Evolutionary conservation across 2,888 invertebrate genomes (phyloP).

Genomic region (Drosophila paranaensis): DNA sequence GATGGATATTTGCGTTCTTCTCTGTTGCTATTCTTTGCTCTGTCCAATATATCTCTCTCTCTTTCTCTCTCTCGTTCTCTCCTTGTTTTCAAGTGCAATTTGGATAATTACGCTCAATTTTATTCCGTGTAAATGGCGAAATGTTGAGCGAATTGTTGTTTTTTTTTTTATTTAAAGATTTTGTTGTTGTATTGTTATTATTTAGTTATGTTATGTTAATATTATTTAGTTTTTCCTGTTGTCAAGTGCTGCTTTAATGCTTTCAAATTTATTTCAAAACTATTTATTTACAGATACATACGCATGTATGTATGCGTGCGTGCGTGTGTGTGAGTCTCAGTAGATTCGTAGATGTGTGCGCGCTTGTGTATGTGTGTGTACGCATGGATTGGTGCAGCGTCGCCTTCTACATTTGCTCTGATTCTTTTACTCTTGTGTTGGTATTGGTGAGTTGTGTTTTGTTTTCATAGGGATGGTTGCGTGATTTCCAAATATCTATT

Average conservation of each 20-base stretch:
- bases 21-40: conserved; percentile 5
- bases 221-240: conserved; percentile 15
- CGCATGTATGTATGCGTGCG: conserved; percentile 7
- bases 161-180: neutral
- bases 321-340: neutral
- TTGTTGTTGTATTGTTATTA: conserved; percentile 13
- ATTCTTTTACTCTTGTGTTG: conserved; percentile 13
- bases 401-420: conserved; percentile 14
- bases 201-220: conserved; percentile 21
- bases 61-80: conserved; percentile 5
- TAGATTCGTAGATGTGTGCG: neutral
- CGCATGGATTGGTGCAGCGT: conserved; percentile 19
- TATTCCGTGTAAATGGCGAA: conserved; percentile 76
- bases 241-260: conserved; percentile 43
- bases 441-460: conserved; percentile 8
- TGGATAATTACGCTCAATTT: conserved; percentile 46
- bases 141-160: conserved; percentile 54
- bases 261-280: conserved; percentile 59
- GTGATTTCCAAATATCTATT: conserved; percentile 3
- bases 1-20: conserved; percentile 64
- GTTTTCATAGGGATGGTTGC: conserved; percentile 19
- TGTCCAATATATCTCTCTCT: neutral
- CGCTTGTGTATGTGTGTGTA: neutral
- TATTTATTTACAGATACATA: conserved; percentile 42
- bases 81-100: conserved; percentile 54